Evolutionary conservation across 2,113 vertebrate genomes (phyloP), one percentile per base, ranked within the genome.

Genomic region (Dromas ardeola): DNA sequence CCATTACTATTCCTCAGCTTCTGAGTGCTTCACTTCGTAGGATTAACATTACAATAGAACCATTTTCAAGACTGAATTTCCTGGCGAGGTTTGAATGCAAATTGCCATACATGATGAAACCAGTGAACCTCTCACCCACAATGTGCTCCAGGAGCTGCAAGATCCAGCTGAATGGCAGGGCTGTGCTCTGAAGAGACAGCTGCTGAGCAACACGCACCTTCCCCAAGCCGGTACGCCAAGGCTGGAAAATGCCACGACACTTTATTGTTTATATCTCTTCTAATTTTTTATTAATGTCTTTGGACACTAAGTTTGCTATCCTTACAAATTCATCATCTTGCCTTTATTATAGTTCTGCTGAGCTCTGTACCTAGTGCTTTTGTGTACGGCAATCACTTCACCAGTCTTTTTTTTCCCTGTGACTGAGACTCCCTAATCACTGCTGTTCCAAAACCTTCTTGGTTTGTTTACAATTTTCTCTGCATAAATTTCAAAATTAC

Each of bases 171-270:
- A 63, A 36, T 0, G 4, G 17, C 19, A 17, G 30, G n/a, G 21
- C n/a, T 49, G 49, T 38, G 17, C 50, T 80, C 32, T 42, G 36
- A 40, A 76, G n/a, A 69, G 52, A 7, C 13, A 7, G 36, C 0
- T 73, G 22, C 27, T 69, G 53, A 30, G 50, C 30, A 61, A 8
- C 9, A 32, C 0, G 0, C 6, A 13, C 15, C 18, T 62, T 83
- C n/a, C 30, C 27, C 25, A 49, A 0, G 7, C 6, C 21, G 19
- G 9, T 16, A 23, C 4, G 78, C 15, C 29, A 74, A 36, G 32
- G 27, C 3, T 81, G 34, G 22, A 67, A 74, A 78, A 71, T 23
- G 27, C 13, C 38, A 71, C 2, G 5, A 22, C 22, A 23, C 30
- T 3, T 7, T 15, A 56, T 2, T 36, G 5, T 38, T 61, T 73